phyloP scores from a whole-genome alignment of 1,140 invertebrate species.

The Drosophila watanabei region DNA sequence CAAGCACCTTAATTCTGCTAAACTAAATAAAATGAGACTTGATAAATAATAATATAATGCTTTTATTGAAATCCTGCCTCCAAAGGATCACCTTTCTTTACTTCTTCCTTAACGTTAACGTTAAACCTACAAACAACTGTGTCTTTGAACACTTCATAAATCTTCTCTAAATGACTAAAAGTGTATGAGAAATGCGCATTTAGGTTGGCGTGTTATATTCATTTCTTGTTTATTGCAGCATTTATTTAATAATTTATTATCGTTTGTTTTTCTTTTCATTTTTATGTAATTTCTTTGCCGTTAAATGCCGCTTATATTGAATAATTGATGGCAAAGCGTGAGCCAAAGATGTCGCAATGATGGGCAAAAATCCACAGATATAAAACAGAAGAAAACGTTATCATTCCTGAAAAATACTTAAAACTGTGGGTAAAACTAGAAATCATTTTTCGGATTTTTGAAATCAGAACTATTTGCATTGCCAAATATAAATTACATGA shows the following conservation, averaged over 20 bases:
- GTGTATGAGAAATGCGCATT: constrained; percentile 24
- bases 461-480: not conserved
- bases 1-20: not conserved
- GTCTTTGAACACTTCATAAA: not conserved
- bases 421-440: too few species aligned
- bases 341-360: constrained; percentile 65
- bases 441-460: not conserved
- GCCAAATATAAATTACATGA: not conserved
- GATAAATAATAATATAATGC: too few species aligned
- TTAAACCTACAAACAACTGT: not conserved
- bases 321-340: constrained; percentile 75
- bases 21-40: not conserved
- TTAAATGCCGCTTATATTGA: constrained; percentile 64
- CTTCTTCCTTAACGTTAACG: too few species aligned
- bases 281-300: constrained; percentile 67
- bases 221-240: constrained; percentile 62
- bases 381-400: not conserved
- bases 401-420: not conserved
- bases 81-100: not conserved
- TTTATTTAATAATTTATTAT: constrained; percentile 78
- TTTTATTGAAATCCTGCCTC: too few species aligned
- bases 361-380: not conserved
- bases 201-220: not conserved
- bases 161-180: not conserved
- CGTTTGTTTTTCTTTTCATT: constrained; percentile 43